These are phyloP conservation scores for Eciton burchellii DNA, from an alignment of 1,140 invertebrate genomes.

Conservation along the genomic window DNA sequence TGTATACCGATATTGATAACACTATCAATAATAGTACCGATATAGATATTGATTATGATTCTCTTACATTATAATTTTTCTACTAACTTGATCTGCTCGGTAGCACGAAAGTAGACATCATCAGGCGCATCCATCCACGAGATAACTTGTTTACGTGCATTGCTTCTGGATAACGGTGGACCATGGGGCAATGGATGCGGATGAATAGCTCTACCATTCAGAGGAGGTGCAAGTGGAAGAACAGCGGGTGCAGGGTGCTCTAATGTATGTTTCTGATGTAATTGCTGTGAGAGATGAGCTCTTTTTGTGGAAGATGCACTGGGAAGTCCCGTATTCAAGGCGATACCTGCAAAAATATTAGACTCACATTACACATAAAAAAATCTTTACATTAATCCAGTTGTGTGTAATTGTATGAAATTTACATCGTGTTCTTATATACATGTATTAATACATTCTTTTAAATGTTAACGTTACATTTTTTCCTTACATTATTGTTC, in stretches of 20 bases:
- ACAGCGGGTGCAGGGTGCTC: slow-evolving; percentile 79
- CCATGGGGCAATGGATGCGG: slow-evolving; percentile 78
- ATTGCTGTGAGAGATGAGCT: slow-evolving; percentile 86
- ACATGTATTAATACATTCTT: no score
- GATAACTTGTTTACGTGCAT: slow-evolving; percentile 94
- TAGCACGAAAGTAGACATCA: slow-evolving; percentile 97
- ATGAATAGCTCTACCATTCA: slow-evolving; percentile 82
- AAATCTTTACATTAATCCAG: no score
- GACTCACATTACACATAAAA: not conserved
- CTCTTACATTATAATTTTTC: not conserved
- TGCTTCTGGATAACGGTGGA: slow-evolving; percentile 87
- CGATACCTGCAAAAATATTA: slow-evolving; percentile 76
- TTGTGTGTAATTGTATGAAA: no score
- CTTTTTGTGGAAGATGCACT: slow-evolving; percentile 90
- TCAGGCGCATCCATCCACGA: slow-evolving; percentile 99
- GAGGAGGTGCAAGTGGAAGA: slow-evolving; percentile 79
- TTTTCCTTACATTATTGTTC: no score
- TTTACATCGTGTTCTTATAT: no score
- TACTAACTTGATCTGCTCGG: slow-evolving; percentile 94
- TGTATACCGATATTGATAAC: no score
- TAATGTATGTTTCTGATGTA: slow-evolving; percentile 79
- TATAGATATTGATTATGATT: not conserved
- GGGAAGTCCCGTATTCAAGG: slow-evolving; percentile 85
- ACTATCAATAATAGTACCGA: no score
- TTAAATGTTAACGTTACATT: no score